These are phyloP conservation scores for Escarpia spicata DNA, from an alignment of 2,888 invertebrate species.

Conservation along the genomic window DNA sequence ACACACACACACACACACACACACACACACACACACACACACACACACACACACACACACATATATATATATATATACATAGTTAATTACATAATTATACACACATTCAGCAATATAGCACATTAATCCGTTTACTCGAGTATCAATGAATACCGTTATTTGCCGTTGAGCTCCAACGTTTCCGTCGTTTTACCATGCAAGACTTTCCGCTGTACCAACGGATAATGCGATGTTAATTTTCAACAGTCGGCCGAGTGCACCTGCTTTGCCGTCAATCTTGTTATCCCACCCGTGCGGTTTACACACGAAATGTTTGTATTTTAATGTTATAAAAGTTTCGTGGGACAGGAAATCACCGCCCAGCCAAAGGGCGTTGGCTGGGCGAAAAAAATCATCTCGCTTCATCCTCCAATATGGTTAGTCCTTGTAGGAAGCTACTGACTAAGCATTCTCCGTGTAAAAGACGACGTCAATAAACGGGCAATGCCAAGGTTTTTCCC, in stretches of 20 bases:
- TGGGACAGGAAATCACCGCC: not conserved
- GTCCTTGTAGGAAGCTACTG: not conserved
- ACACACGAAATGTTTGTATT: not conserved
- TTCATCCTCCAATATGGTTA: not conserved
- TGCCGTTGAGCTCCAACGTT: not conserved
- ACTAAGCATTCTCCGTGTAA: not conserved
- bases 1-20: too few species aligned
- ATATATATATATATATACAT: too few species aligned
- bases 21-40: too few species aligned
- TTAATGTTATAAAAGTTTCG: not conserved
- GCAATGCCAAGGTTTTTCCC: not conserved
- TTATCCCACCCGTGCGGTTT: not conserved
- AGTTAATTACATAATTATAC: too few species aligned
- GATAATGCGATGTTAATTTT: not conserved
- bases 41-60: too few species aligned
- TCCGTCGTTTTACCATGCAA: not conserved
- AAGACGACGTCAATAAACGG: not conserved
- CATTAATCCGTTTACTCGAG: not conserved
- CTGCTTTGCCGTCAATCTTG: not conserved
- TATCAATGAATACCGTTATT: not conserved
- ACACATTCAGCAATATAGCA: too few species aligned
- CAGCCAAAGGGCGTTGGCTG: not conserved
- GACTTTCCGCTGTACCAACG: not conserved
- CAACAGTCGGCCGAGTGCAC: not conserved
- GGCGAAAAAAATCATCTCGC: not conserved